Conservation (phyloP, 1,140 invertebrate genomes). For the Sycophaga agraensis region DNA sequence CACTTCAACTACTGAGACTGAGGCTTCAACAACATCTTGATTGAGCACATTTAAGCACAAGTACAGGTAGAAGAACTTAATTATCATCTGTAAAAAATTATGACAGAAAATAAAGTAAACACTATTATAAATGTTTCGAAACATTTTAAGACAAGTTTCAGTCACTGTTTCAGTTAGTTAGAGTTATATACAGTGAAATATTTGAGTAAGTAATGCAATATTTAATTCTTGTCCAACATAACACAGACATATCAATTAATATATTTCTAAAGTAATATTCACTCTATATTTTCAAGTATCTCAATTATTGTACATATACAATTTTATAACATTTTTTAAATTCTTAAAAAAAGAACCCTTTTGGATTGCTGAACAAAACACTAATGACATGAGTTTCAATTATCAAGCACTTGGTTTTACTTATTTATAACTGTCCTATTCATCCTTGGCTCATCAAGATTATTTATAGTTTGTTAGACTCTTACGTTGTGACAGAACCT, state of each 20-base stretch:
- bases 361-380: slow-evolving; percentile 3
- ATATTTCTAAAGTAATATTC: background rate
- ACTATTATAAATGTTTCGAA: too few relatives aligned
- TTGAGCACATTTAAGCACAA: slow-evolving; percentile 33
- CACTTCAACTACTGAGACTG: slow-evolving; percentile 58
- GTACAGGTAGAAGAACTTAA: slow-evolving; percentile 34
- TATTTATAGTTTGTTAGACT: slow-evolving; percentile 45
- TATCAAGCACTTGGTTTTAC: slow-evolving; percentile 37
- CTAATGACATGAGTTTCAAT: slow-evolving; percentile 30
- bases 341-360: background rate
- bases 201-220: background rate
- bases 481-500: slow-evolving; percentile 32
- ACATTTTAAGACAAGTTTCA: background rate
- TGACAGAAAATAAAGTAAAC: too few relatives aligned
- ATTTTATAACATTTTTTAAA: slow-evolving; percentile 5
- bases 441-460: slow-evolving; percentile 47
- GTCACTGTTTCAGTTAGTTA: background rate
- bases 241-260: background rate
- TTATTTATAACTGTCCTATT: slow-evolving; percentile 53
- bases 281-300: background rate
- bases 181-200: background rate
- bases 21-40: slow-evolving; percentile 24
- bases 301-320: background rate
- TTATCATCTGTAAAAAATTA: slow-evolving; percentile 42
- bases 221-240: background rate